Base-by-base conservation (phyloP, 2,888 invertebrate genomes). In the Bruchidius siliquastri region DNA sequence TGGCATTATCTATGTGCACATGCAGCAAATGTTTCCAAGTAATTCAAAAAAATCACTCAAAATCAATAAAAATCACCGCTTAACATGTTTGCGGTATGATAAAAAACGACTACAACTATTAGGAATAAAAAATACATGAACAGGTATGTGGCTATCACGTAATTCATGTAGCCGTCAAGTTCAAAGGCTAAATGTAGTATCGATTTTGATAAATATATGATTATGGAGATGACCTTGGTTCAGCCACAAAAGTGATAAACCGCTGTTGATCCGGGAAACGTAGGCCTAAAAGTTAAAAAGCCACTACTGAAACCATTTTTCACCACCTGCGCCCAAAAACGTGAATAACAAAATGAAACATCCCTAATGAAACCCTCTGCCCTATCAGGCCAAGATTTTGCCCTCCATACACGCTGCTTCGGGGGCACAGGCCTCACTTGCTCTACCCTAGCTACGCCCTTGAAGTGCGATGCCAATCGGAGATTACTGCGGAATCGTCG, bases 221-320 rank as follows among this genome's bases (percentile, higher is more conserved):
- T 72, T 72, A 72, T 68, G 8, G 68, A 20, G 49, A 49, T 21
- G 30, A 26, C 72, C 72, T 72, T 72, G 72, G 67, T 21, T 67
- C 68, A 20, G 32, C 20, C 26, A 0, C 22, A n/a, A 10, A 69
- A 18, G 22, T 20, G n/a, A 18, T 30, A 26, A 72, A 26, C 69
- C 68, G 68, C 32, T 26, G 20, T 68, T 20, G 21, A 22, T 8
- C 20, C 67, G 20, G 67, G 66, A 21, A 49, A 49, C 1, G 3
- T 49, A 13, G 49, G 13, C 13, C 6, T 49, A 26, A 26, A 8
- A 26, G 26, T 26, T 4, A 26, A 26, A 26, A n/a, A n/a, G n/a
- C n/a, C n/a, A n/a, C n/a, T n/a, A n/a, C n/a, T n/a, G n/a, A n/a
- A n/a, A n/a, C n/a, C n/a, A n/a, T n/a, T n/a, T n/a, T n/a, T n/a